A percentile compares a stretch with the other conserved stretches of the same genome.
Evolutionary conservation across 2,113 vertebrate genomes (phyloP).

Genomic region (Ageneiosus marmoratus): DNA sequence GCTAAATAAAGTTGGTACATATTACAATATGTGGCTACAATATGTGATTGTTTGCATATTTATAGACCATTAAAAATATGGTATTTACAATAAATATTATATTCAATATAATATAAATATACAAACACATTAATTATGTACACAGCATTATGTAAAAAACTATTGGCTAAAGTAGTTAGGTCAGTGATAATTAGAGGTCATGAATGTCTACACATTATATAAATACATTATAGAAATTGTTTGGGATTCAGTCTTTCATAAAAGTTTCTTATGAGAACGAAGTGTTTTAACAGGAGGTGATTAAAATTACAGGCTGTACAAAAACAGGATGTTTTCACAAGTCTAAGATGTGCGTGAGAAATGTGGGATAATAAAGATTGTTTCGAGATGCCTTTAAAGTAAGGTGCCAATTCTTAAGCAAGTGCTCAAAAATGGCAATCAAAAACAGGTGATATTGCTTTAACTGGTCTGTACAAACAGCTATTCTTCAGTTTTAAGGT

Average conservation of each 20-base stretch:
- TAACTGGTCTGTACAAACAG: background rate
- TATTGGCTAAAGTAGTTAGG: background rate
- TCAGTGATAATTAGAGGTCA: background rate
- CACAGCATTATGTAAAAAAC: background rate
- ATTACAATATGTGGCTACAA: background rate
- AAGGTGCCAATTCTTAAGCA: conserved; percentile 10
- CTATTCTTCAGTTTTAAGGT: background rate
- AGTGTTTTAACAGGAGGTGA: background rate
- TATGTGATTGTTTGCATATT: background rate
- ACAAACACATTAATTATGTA: no score
- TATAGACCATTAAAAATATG: background rate
- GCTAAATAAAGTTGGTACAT: no score
- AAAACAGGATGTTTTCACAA: background rate
- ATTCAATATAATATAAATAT: no score
- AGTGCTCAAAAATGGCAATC: background rate
- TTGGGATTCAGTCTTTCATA: background rate
- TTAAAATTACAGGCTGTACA: background rate
- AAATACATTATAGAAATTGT: background rate
- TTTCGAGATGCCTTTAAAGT: background rate
- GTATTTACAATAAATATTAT: background rate
- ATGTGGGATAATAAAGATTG: background rate
- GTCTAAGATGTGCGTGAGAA: background rate
- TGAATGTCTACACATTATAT: background rate
- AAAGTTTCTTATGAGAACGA: background rate
- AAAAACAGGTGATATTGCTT: background rate